Base-by-base conservation (phyloP, 2,113 vertebrate species). In the Myotis brandtii region DNA sequence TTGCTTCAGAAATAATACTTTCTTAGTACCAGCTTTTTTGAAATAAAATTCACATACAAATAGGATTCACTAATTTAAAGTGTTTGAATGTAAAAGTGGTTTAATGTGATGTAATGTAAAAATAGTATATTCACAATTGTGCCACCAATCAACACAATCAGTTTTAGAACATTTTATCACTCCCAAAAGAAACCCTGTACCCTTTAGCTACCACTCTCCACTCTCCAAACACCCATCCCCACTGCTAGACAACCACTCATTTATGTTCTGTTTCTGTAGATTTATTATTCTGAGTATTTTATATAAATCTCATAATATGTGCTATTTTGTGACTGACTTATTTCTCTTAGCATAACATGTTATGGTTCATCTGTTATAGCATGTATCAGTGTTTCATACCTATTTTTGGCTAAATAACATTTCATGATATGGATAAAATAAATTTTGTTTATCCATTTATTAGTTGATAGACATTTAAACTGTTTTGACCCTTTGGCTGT, bases 251-350 rank as follows among this genome's bases (percentile, higher is more conserved):
- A 69, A 54, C 16, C 5, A 40, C 9, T 59, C 11, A 64, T 79
- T 86, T 83, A 62, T 6, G 69, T 79, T 86, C 43, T 54, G n/a
- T 75, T 46, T 86, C 54, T 56, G 6, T 40, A 91, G 46, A n/a
- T 52, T 82, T 91, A 25, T 30, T 94, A 25, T 91, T 69, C 46
- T 56, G 54, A 93, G 52, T 4, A 77, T 62, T 95, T 88, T 66
- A 81, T 32, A 69, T 62, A 88, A 81, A 89, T 75, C 13, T 62
- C 11, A 72, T 13, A 54, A 54, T 50, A 12, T 34, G 37, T 23
- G 25, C 1, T 92, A 52, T 86, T 95, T 82, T 79, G 48, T 72
- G 64, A 70, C 43, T 76, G 40, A 37, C 18, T 84, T 81, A 9
- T 86, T 94, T 87, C 48, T 66, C 66, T 46, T 70, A 64, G n/a